Conservation (phyloP, 1,140 invertebrate species). For the Heliconius nattereri region DNA sequence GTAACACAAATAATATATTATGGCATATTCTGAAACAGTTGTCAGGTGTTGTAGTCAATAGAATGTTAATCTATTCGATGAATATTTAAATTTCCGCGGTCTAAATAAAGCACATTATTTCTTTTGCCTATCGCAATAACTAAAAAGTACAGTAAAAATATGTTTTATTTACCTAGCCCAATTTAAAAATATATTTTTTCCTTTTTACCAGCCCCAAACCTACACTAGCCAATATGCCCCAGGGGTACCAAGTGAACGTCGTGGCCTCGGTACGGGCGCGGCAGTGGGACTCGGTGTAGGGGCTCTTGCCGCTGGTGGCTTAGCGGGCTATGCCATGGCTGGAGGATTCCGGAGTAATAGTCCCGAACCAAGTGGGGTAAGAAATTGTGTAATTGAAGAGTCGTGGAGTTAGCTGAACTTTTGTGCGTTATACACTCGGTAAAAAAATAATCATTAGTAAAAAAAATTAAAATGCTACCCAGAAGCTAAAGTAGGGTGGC, state of each 20-base stretch:
- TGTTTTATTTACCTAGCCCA: too few species aligned
- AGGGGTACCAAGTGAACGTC: slow-evolving; percentile 34
- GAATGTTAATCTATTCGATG: too few species aligned
- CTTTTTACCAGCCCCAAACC: background rate
- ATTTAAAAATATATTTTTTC: background rate
- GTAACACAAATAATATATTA: too few species aligned
- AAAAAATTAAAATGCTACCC: too few species aligned
- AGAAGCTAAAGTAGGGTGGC: too few species aligned
- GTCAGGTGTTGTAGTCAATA: too few species aligned
- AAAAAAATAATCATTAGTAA: too few species aligned
- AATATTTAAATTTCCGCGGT: too few species aligned
- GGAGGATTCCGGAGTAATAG: slow-evolving; percentile 66
- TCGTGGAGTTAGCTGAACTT: background rate
- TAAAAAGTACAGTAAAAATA: background rate
- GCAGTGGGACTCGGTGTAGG: slow-evolving; percentile 66
- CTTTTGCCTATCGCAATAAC: background rate
- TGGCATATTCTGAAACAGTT: too few species aligned
- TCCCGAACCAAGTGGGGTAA: slow-evolving; percentile 24
- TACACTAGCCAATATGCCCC: slow-evolving; percentile 39
- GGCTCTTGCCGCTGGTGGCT: slow-evolving; percentile 62
- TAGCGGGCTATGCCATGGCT: slow-evolving; percentile 66
- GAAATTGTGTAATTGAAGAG: background rate
- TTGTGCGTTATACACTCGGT: too few species aligned
- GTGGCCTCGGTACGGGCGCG: slow-evolving; percentile 61
- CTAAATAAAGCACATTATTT: too few species aligned